These are phyloP conservation scores for Zonitis immaculata DNA, from an alignment of 2,888 invertebrate genomes.

Conservation along the genomic window DNA sequence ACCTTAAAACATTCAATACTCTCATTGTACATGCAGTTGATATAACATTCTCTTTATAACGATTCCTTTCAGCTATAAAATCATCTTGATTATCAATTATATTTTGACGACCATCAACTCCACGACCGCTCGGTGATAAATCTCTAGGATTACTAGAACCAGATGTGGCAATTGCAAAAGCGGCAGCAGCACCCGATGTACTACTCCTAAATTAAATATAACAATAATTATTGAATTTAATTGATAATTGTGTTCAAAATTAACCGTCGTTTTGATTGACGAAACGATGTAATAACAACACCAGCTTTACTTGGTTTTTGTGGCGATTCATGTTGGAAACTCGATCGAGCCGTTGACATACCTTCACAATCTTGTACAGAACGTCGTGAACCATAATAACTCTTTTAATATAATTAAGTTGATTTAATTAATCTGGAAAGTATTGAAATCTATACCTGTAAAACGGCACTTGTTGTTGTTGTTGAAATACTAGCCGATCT, in stretches of 20 bases:
- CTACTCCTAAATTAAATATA: slow-evolving; percentile 59
- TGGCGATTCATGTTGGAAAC: slow-evolving; percentile 58
- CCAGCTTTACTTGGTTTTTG: slow-evolving; percentile 71
- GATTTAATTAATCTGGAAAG: background rate
- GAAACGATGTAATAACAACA: slow-evolving; percentile 84
- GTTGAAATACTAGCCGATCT: slow-evolving; percentile 44
- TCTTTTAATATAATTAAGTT: slow-evolving; percentile 37
- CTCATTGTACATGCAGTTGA: slow-evolving; percentile 93
- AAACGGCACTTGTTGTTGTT: slow-evolving; percentile 35
- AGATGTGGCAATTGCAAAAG: slow-evolving; percentile 88
- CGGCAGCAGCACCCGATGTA: slow-evolving; percentile 80
- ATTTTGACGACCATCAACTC: slow-evolving; percentile 30
- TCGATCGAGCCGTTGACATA: slow-evolving; percentile 54
- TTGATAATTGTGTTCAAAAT: background rate
- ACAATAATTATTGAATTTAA: background rate
- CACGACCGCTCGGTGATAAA: slow-evolving; percentile 48
- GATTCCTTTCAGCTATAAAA: slow-evolving; percentile 49
- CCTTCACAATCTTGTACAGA: slow-evolving; percentile 49
- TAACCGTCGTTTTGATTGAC: slow-evolving; percentile 82
- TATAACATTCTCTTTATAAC: slow-evolving; percentile 70
- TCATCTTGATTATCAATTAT: slow-evolving; percentile 42
- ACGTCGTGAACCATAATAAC: slow-evolving; percentile 50
- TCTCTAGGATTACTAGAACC: slow-evolving; percentile 80
- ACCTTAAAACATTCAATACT: slow-evolving; percentile 79
- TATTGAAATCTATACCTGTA: slow-evolving; percentile 32